These are phyloP conservation scores for Drosophila percnosoma DNA, from an alignment of 2,888 invertebrate genomes.

Conservation along the genomic window DNA sequence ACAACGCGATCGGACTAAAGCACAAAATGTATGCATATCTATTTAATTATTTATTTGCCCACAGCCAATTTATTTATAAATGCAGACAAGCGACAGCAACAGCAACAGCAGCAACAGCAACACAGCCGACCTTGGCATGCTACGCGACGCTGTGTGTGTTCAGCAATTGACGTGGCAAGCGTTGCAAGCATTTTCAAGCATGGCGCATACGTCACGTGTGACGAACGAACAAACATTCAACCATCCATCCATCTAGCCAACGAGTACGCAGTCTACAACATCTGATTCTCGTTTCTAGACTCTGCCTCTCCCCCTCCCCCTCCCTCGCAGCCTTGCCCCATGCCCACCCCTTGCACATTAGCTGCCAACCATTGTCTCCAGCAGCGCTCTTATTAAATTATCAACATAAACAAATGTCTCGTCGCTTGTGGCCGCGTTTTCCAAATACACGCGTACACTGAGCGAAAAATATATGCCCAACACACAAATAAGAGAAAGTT, in stretches of 20 bases:
- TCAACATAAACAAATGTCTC: conserved; percentile 78
- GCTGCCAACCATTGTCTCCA: conserved; percentile 38
- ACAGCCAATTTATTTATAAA: conserved; percentile 72
- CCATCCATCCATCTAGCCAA: background rate
- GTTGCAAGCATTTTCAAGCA: conserved; percentile 34
- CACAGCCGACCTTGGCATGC: conserved; percentile 53
- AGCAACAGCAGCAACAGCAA: conserved; percentile 24
- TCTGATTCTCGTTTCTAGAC: background rate
- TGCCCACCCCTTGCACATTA: background rate
- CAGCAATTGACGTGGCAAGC: conserved; percentile 52
- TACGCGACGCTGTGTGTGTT: conserved; percentile 18
- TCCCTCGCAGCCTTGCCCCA: background rate
- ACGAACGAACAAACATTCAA: conserved; percentile 15
- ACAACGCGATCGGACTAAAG: conserved; percentile 49
- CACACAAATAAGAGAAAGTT: background rate
- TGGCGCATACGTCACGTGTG: conserved; percentile 63
- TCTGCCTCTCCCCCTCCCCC: background rate
- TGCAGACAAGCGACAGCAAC: conserved; percentile 50
- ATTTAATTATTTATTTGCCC: conserved; percentile 76
- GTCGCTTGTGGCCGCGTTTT: conserved; percentile 57
- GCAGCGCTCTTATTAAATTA: conserved; percentile 75
- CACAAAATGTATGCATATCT: conserved; percentile 58
- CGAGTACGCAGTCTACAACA: background rate
- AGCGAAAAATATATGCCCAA: conserved; percentile 11
- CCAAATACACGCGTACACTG: conserved; percentile 45